A percentile compares a stretch with the other conserved stretches of the same genome.
These are phyloP conservation scores for Ornithorhynchus anatinus DNA, from an alignment of 2,113 vertebrate species.

Conservation along the genomic window DNA sequence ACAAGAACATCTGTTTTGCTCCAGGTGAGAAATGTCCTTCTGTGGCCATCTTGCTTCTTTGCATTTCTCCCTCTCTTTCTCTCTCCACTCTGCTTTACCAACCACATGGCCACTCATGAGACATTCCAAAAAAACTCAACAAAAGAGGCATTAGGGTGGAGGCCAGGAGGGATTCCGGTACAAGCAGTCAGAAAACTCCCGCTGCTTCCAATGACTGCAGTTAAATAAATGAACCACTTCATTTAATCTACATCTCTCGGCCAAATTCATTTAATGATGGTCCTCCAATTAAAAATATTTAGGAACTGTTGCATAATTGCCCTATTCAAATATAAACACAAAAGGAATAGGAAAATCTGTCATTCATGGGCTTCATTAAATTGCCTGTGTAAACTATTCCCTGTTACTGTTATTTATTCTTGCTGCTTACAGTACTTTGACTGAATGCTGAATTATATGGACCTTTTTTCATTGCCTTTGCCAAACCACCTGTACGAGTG, in stretches of 20 bases:
- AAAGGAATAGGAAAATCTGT: slow-evolving; percentile 8
- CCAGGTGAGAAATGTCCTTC: background rate
- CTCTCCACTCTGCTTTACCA: background rate
- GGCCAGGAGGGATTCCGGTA: background rate
- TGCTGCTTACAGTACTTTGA: slow-evolving; percentile 25
- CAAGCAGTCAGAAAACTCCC: background rate
- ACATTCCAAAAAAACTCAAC: too few relatives aligned
- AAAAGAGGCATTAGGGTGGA: too few relatives aligned
- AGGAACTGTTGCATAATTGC: background rate
- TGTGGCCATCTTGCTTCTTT: too few relatives aligned
- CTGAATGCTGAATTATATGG: background rate
- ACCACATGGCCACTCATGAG: too few relatives aligned
- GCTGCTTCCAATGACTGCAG: background rate
- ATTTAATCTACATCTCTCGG: background rate
- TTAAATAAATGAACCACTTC: slow-evolving; percentile 1
- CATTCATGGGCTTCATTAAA: slow-evolving; percentile 36
- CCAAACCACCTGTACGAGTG: background rate
- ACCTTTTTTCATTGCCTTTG: background rate
- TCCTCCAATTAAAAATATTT: slow-evolving; percentile 46
- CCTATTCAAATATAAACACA: slow-evolving; percentile 42
- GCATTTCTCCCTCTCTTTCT: background rate
- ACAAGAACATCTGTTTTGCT: background rate
- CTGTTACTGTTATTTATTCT: slow-evolving; percentile 37
- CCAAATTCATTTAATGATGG: slow-evolving; percentile 29
- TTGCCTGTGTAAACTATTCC: slow-evolving; percentile 1